Evolutionary conservation across 2,113 vertebrate genomes (phyloP).

Genomic region (Andinoacara biseriatus): DNA sequence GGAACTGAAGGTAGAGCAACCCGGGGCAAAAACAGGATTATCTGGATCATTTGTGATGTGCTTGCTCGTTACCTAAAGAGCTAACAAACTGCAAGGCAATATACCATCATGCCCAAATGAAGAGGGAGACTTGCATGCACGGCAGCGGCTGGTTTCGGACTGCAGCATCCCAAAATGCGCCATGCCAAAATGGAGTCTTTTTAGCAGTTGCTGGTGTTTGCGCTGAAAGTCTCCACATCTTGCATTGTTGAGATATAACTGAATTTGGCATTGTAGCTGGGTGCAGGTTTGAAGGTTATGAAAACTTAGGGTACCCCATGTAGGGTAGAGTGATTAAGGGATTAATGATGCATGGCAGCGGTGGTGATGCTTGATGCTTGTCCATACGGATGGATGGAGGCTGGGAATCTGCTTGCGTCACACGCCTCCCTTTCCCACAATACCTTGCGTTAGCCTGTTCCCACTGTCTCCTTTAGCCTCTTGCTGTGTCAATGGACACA

Average conservation of each 20-base stretch:
- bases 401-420: conserved; percentile 76
- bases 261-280: conserved; percentile 5
- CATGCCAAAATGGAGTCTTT: conserved; percentile 68
- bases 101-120: background rate
- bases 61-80: background rate
- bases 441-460: conserved; percentile 26
- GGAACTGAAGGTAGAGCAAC: background rate
- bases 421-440: conserved; percentile 54
- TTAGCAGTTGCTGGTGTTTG: background rate
- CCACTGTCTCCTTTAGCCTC: background rate
- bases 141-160: too few species aligned
- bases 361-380: conserved; percentile 48
- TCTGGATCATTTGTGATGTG: background rate
- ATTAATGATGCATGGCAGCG: conserved; percentile 49
- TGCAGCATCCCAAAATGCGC: conserved; percentile 40
- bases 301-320: conserved; percentile 17
- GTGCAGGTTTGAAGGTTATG: conserved; percentile 11
- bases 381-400: conserved; percentile 72
- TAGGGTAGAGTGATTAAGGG: conserved; percentile 7
- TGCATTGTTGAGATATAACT: conserved; percentile 11
- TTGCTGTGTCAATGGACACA: conserved; percentile 4
- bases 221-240: background rate
- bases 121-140: background rate
- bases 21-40: background rate
- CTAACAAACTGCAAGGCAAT: background rate